phyloP scores from a whole-genome alignment of 1,140 invertebrate species.

The Leptopilina boulardi region DNA sequence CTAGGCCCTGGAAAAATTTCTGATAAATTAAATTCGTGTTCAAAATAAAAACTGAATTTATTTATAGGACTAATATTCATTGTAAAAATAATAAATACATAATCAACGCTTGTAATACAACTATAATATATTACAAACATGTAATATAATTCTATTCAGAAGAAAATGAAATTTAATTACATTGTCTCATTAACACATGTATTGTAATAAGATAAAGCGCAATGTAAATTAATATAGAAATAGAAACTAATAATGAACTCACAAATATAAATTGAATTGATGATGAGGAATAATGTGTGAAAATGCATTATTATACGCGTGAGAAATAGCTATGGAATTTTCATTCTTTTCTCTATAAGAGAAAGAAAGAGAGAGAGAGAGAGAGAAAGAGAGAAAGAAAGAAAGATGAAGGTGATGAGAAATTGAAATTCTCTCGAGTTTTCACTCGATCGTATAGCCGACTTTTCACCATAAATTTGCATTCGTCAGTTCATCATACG shows the following conservation, averaged over 20 bases:
- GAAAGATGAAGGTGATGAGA: slow-evolving; percentile 23
- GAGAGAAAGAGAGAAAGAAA: no score
- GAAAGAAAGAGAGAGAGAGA: no score
- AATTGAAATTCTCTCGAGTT: slow-evolving; percentile 10
- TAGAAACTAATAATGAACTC: slow-evolving; percentile 1
- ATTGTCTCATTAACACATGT: no score
- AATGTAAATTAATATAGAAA: neutral
- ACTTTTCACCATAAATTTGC: slow-evolving; percentile 31
- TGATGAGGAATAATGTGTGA: slow-evolving; percentile 2
- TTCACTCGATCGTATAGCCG: slow-evolving; percentile 23
- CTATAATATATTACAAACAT: no score
- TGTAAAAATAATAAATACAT: no score
- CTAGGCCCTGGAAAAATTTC: no score
- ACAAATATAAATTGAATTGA: neutral
- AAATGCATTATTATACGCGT: slow-evolving; percentile 3
- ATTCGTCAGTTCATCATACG: slow-evolving; percentile 31
- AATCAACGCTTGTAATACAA: no score
- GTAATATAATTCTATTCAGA: no score
- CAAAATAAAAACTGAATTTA: no score
- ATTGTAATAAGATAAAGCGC: neutral
- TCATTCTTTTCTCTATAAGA: neutral
- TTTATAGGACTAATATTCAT: no score
- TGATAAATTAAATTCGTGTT: no score
- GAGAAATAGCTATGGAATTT: slow-evolving; percentile 8
- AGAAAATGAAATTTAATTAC: no score